Base-by-base conservation (phyloP, 2,113 vertebrate genomes). In the Amphiprion percula region DNA sequence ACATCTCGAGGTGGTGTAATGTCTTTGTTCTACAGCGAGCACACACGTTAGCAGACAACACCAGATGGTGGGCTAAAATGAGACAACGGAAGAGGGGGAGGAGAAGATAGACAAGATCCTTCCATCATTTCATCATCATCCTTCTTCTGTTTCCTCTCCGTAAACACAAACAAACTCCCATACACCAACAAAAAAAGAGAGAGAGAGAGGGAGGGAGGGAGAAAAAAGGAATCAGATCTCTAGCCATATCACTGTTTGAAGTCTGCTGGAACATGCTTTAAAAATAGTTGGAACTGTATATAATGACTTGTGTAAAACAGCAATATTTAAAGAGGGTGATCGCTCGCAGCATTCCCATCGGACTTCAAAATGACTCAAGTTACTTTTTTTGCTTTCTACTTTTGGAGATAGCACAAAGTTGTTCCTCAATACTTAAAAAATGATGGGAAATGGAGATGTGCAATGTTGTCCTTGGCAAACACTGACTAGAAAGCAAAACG, bases 1-100 rank as follows among this genome's bases (percentile, higher is more conserved):
- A 9, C 30, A 24, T 23, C 55, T 64, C 44, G 87, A 79, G 69
- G 65, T 87, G 68, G 68, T 83, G 83, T 89, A 83, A 87, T 80
- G 86, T 87, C 88, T 92, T 91, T 93, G 91, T 94, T 90, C 82
- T 79, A 84, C 88, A 82, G 83, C 50, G 60, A 84, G 80, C 61
- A 68, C 85, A 91, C 80, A 85, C 86, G 89, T 92, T 89, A 90
- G 86, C 84, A 88, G 82, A 87, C 84, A 92, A 88, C 90, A 94
- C 85, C 93, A 94, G 94, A 94, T 94, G 93, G 94, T 79, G 64
- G 87, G 83, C 85, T 91, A 80, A 91, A 88, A 87, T 69, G 84
- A 93, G 85, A 90, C 80, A 79, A 85, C 83, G 81, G 81, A 88
- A 87, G 86, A 91, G 85, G 83, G 87, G 87, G 87, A 83, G 83